Percentiles rank a stretch among this genome's conserved stretches.
Evolutionary conservation across 2,113 vertebrate species (phyloP).

Genomic region (Riparia riparia): DNA sequence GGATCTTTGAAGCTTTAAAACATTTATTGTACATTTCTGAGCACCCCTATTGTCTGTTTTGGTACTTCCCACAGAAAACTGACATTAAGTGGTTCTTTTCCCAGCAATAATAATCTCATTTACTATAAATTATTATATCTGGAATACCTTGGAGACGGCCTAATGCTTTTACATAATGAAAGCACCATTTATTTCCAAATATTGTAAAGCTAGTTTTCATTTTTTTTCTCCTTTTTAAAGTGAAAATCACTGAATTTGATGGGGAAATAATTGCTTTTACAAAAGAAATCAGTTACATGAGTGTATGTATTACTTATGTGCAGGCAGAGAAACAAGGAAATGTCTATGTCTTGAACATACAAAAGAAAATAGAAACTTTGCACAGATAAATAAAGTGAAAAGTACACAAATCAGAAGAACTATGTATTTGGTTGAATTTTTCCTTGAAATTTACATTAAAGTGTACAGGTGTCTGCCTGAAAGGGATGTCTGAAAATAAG

Average conservation of each 20-base stretch:
- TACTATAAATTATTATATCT: conserved; percentile 78
- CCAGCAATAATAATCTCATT: conserved; percentile 78
- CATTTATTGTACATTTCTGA: conserved; percentile 37
- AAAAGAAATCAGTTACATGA: not conserved
- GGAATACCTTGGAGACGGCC: conserved; percentile 69
- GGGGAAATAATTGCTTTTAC: conserved; percentile 43
- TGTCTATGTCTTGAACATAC: not conserved
- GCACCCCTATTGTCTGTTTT: conserved; percentile 33
- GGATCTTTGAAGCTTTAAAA: conserved; percentile 50
- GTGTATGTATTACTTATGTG: not conserved
- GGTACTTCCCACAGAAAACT: conserved; percentile 69
- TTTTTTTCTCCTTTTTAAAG: conserved; percentile 63
- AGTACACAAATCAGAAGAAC: not conserved
- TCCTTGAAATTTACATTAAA: not conserved
- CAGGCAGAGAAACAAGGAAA: not conserved
- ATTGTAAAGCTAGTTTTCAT: conserved; percentile 66
- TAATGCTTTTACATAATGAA: conserved; percentile 77
- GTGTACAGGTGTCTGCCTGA: not conserved
- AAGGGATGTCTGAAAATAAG: not conserved
- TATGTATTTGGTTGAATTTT: not conserved
- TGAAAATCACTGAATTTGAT: conserved; percentile 10
- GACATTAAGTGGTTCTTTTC: conserved; percentile 76
- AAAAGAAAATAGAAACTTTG: not conserved
- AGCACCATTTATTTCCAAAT: conserved; percentile 63
- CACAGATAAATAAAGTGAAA: not conserved